Base-by-base conservation (phyloP, 2,797 vertebrate species). In the Dicrostonyx torquatus region DNA sequence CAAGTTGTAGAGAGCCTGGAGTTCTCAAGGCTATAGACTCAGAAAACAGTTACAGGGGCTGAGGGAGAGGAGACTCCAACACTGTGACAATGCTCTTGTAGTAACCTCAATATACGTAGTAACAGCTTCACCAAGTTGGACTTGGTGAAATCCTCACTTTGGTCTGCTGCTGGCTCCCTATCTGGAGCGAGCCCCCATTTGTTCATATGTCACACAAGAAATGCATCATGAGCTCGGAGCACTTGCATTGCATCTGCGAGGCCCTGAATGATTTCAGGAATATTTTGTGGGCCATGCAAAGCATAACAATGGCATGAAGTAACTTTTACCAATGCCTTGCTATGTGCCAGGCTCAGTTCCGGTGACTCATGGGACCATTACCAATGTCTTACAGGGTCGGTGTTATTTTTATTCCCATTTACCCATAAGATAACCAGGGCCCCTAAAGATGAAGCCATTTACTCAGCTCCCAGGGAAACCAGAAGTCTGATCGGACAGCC, bases 291-390 rank as follows among this genome's bases (percentile, higher is more conserved):
- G 48, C 64, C 83, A 64, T 53, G 60, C 66, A 89, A 95, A 84
- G 80, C 29, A 13, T 58, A 88, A 24, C 60, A 70, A 89, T 10
- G 90, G 62, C 62, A 94, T 1, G 53, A 93, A 34, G 34, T 64
- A 78, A 88, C 24, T 70, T 94, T 93, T 77, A 70, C 18, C 34
- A 29, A 80, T 77, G 50, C n/a, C 31, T 82, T 92, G 87, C 7
- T 31, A 40, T 18, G 6, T 40, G 68, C 31, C 15, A 53, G 43
- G 31, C 31, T 75, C 18, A 10, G n/a, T 90, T 93, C 73, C 43
- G 94, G 18, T 78, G 90, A 75, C 29, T 50, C 60, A 92, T 14
- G 18, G 84, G 91, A 92, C 76, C 62, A 55, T 79, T 53, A 85
- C 50, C 64, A 72, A 37, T 94, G 48, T 22, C 68, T 94, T 66